Conservation (phyloP, 2,888 invertebrate genomes). For the Diadegma fenestrale region DNA sequence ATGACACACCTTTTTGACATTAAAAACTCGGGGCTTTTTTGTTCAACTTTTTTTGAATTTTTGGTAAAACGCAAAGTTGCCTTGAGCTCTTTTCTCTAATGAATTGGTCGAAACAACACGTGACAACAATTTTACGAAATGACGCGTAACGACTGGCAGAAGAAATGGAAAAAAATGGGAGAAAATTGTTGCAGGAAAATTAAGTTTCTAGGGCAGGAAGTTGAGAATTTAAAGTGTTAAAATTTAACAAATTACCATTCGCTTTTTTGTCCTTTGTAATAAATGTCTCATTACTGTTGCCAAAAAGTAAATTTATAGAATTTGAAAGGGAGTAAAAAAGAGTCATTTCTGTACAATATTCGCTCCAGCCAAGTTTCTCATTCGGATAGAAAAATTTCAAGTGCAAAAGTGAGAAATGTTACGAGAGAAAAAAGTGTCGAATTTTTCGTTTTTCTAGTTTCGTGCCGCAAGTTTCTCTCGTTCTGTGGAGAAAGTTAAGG, state of each 20-base stretch:
- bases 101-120: background rate
- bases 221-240: background rate
- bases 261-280: background rate
- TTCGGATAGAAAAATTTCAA: background rate
- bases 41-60: background rate
- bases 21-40: background rate
- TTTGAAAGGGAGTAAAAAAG: background rate
- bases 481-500: background rate
- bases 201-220: background rate
- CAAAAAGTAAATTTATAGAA: background rate
- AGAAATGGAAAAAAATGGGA: background rate
- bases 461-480: background rate
- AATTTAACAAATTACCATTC: background rate
- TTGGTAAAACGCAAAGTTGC: background rate
- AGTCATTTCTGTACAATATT: background rate
- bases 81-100: background rate
- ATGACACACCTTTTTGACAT: background rate
- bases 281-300: background rate
- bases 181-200: background rate
- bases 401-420: background rate
- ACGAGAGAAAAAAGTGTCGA: background rate
- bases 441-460: background rate
- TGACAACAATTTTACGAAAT: background rate
- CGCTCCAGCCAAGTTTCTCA: background rate
- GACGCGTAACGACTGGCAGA: background rate